These are phyloP conservation scores for Eupristina koningsbergeri DNA, from an alignment of 1,140 invertebrate species.

Conservation along the genomic window DNA sequence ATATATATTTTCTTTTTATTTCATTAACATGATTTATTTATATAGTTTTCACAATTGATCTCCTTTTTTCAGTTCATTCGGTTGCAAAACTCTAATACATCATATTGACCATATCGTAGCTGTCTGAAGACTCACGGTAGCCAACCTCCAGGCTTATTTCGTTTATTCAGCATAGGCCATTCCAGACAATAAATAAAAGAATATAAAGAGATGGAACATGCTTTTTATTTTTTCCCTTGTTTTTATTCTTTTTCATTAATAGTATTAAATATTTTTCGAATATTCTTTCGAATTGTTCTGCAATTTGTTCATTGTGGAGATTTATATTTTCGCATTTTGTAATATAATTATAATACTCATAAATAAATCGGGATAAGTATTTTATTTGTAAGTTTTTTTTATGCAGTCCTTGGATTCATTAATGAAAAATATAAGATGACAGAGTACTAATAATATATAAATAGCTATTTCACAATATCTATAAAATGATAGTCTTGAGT, in stretches of 20 bases:
- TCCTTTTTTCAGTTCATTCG: constrained; percentile 18
- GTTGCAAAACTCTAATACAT: constrained; percentile 1
- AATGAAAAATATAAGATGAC: background rate
- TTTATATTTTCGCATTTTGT: background rate
- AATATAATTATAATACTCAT: background rate
- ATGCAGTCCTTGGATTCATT: background rate
- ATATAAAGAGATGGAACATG: constrained; percentile 31
- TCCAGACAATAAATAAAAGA: constrained; percentile 27
- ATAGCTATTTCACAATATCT: constrained; percentile 15
- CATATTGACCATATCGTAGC: constrained; percentile 8
- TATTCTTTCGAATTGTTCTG: background rate
- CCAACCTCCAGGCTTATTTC: background rate
- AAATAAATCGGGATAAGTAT: background rate
- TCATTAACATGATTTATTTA: constrained; percentile 30
- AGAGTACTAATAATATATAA: constrained; percentile 11
- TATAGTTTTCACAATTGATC: constrained; percentile 45
- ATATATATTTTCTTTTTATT: constrained; percentile 35
- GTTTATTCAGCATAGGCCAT: constrained; percentile 45
- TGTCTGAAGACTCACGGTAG: constrained; percentile 13
- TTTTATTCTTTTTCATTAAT: background rate
- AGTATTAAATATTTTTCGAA: background rate
- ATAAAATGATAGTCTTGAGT: constrained; percentile 71
- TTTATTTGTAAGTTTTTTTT: background rate
- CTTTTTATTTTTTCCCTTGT: background rate
- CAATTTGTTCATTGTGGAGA: background rate